Base-by-base conservation (phyloP, 2,797 vertebrate genomes). In the Sylvilagus floridanus region DNA sequence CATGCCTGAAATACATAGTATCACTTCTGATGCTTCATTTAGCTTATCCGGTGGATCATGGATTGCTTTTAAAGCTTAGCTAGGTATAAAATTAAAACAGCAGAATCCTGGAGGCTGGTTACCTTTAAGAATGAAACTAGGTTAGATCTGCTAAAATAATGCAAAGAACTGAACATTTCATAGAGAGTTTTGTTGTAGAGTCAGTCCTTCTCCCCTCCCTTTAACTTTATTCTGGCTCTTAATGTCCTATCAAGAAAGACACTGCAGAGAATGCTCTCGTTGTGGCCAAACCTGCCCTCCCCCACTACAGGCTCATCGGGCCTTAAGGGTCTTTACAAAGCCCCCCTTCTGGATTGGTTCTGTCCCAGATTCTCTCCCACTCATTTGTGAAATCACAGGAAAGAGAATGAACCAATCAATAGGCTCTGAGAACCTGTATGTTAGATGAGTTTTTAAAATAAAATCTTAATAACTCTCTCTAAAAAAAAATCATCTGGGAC, bases 321-420 rank as follows among this genome's bases (percentile, higher is more conserved):
- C 69, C 63, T n/a, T 35, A 8, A 0, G 28, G 22, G 37, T 28
- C 54, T 63, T 82, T 24, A 65, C 30, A 77, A 22, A 32, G 22
- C 12, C 30, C 50, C 57, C 30, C 16, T 32, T 78, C 50, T 32
- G 32, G 14, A 19, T 37, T 63, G 16, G 50, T 47, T 47, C 21
- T 24, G 3, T 52, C 72, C 57, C 63, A 50, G 52, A 35, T 32
- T 63, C 42, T 73, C 2, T 84, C 28, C 24, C 42, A 47, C 32
- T 73, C 35, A 52, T 83, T 83, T 75, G 68, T 68, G 66, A 90
- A 83, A 83, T 16, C 75, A 94, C 91, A 93, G 1, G 16, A 68
- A 82, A 83, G 47, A 73, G 47, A 72, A 37, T 14, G 79, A 89
- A 7, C 6, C 50, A 52, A 75, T 84, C 63, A 4, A 10, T 19